A percentile compares a stretch with the other conserved stretches of the same genome.
These are phyloP conservation scores for Aphelocoma coerulescens DNA, from an alignment of 2,113 vertebrate genomes.

Conservation along the genomic window DNA sequence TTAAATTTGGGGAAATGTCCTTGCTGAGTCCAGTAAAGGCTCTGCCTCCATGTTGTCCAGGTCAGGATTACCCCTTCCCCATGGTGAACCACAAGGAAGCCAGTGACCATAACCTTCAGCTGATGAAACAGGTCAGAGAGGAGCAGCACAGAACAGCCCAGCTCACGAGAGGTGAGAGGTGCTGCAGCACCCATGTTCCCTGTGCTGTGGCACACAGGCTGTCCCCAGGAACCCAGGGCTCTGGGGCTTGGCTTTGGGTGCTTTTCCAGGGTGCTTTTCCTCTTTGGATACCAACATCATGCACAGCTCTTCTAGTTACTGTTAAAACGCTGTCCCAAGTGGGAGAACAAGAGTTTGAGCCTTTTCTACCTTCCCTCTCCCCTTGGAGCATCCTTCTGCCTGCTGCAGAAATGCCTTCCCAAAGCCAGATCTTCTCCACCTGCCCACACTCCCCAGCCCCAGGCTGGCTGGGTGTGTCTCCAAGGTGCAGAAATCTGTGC, in stretches of 20 bases:
- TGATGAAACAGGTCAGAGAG: conserved; percentile 49
- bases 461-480: background rate
- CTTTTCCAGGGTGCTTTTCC: background rate
- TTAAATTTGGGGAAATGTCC: background rate
- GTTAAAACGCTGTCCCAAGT: background rate
- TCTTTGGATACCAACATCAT: background rate
- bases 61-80: conserved; percentile 60
- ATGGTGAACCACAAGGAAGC: conserved; percentile 63
- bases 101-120: conserved; percentile 51
- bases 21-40: background rate
- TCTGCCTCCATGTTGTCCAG: background rate
- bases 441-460: background rate
- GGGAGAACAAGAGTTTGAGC: background rate
- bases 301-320: background rate
- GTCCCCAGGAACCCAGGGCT: background rate
- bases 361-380: background rate
- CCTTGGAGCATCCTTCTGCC: background rate
- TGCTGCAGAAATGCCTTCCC: background rate
- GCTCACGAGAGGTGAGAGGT: conserved; percentile 42
- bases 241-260: background rate
- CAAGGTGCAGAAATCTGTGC: background rate
- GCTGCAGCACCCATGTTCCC: background rate
- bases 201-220: background rate
- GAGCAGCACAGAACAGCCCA: conserved; percentile 51
- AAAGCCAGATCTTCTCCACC: background rate